phyloP scores from a whole-genome alignment of 1,140 invertebrate genomes.

The Lethocerus indicus region DNA sequence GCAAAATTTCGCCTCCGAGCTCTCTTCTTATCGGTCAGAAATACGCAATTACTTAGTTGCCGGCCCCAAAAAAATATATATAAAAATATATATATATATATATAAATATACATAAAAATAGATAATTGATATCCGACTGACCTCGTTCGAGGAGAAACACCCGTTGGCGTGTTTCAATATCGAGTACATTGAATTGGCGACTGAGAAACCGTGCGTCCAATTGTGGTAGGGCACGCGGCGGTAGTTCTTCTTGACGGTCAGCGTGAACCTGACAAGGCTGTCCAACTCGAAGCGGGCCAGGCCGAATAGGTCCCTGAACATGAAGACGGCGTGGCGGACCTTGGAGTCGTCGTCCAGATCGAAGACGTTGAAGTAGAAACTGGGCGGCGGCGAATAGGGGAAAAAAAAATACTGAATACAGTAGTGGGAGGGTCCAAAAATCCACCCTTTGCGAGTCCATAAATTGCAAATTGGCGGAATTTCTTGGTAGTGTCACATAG shows the following conservation, averaged over 20 bases:
- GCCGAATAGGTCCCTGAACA: constrained; percentile 62
- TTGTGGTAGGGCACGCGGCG: constrained; percentile 68
- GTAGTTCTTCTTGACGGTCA: constrained; percentile 74
- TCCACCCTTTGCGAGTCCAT: too few species aligned
- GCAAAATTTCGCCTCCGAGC: too few species aligned
- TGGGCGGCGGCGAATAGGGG: constrained; percentile 20
- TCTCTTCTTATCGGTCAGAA: too few species aligned
- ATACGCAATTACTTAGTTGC: too few species aligned
- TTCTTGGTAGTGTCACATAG: too few species aligned
- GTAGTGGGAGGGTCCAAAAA: too few species aligned
- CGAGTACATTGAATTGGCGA: constrained; percentile 66
- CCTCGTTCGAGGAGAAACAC: constrained; percentile 40
- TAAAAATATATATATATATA: too few species aligned
- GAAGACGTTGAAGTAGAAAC: constrained; percentile 57
- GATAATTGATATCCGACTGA: too few species aligned
- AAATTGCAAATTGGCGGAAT: too few species aligned
- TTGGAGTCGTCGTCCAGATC: constrained; percentile 45
- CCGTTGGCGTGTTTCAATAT: constrained; percentile 42
- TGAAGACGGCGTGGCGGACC: constrained; percentile 49
- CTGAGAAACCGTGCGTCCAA: constrained; percentile 71
- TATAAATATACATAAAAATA: too few species aligned
- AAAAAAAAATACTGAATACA: background rate
- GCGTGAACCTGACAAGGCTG: constrained; percentile 47
- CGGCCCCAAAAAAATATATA: too few species aligned
- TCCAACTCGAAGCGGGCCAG: constrained; percentile 37